phyloP scores from a whole-genome alignment of 1,140 invertebrate species.

The Asobara japonica region DNA sequence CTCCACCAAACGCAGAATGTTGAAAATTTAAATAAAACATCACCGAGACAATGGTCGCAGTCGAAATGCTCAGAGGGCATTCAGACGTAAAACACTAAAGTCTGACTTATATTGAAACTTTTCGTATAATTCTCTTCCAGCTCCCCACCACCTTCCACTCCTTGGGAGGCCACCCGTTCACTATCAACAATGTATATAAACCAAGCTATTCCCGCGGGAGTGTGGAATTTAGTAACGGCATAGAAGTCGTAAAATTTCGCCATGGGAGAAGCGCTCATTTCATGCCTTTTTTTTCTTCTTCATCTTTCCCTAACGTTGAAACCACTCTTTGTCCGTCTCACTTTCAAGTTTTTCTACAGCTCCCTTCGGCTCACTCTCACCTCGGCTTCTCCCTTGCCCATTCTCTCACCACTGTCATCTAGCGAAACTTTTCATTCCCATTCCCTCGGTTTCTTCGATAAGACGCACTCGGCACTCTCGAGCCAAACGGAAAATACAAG shows the following conservation, averaged over 20 bases:
- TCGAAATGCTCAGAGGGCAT: background rate
- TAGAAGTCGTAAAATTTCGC: slow-evolving; percentile 23
- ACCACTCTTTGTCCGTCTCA: background rate
- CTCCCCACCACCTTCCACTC: background rate
- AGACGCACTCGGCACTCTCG: slow-evolving; percentile 1
- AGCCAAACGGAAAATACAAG: background rate
- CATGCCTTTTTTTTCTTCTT: background rate
- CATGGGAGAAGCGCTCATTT: slow-evolving; percentile 11
- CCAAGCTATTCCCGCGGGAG: background rate
- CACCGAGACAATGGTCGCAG: background rate
- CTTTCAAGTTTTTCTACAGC: background rate
- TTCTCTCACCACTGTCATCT: background rate
- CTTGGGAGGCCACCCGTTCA: background rate
- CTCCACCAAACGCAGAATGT: background rate
- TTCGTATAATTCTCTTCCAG: slow-evolving; percentile 17
- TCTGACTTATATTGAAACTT: slow-evolving; percentile 21
- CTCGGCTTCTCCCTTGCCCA: background rate
- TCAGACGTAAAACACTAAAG: slow-evolving; percentile 14
- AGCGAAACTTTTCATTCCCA: background rate
- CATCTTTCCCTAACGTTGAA: background rate
- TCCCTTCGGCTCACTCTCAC: background rate
- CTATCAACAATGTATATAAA: background rate
- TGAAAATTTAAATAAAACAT: background rate
- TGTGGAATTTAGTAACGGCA: slow-evolving; percentile 6
- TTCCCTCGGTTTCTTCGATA: background rate